phyloP scores from a whole-genome alignment of 2,113 vertebrate genomes.

The Glareola pratincola region DNA sequence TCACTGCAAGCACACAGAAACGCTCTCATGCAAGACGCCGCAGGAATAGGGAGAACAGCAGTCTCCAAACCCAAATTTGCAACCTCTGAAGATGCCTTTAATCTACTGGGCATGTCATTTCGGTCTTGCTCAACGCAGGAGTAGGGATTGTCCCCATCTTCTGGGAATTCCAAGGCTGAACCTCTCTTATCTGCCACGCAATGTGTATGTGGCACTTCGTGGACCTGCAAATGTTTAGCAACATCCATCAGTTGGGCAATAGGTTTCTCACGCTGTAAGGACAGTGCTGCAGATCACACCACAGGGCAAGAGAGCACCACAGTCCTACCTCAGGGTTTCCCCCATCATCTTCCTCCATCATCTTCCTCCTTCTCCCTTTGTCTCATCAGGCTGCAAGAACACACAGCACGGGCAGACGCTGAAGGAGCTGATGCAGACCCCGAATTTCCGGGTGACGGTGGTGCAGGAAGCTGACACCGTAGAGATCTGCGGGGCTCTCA shows the following conservation, averaged over 20 bases:
- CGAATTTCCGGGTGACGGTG: constrained; percentile 90
- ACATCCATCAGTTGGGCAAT: not conserved
- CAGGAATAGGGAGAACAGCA: not conserved
- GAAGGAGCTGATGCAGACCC: constrained; percentile 94
- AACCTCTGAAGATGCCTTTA: not conserved
- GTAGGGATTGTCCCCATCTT: not conserved
- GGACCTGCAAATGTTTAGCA: not conserved
- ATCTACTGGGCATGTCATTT: not conserved
- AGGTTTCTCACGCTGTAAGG: not conserved
- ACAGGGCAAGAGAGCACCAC: not conserved
- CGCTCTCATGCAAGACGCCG: fast-evolving
- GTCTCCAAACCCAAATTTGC: not conserved
- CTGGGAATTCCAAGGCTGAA: not conserved
- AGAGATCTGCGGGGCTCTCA: constrained; percentile 96
- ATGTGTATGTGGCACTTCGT: not conserved
- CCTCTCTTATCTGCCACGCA: not conserved
- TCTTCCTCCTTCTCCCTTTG: not conserved
- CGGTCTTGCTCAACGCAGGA: not conserved
- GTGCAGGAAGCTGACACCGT: constrained; percentile 92
- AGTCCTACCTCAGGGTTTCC: not conserved
- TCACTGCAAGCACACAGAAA: fast-evolving
- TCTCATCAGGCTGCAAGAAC: constrained; percentile 84
- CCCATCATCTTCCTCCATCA: not conserved
- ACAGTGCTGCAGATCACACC: fast-evolving
- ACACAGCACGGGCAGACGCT: constrained; percentile 76